Percentiles rank a stretch among this genome's conserved stretches.
Conservation (phyloP, 2,888 invertebrate genomes). For the Caradrina clavipalpis region DNA sequence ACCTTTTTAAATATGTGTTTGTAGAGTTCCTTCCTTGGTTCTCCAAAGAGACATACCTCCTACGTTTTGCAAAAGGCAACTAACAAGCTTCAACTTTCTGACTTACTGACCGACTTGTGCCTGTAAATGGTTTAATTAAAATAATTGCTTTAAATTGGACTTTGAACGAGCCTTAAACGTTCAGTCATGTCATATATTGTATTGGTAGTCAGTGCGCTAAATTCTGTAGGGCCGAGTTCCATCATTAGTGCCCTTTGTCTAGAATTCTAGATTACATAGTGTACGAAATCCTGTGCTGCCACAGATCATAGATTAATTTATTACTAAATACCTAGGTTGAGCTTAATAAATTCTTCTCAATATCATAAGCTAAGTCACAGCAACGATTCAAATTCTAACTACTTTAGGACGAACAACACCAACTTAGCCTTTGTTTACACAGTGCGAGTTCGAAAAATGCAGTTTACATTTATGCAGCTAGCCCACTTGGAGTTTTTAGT, state of each 20-base stretch:
- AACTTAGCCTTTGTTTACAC: conserved; percentile 33
- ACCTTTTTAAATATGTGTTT: background rate
- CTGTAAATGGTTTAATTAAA: too few relatives aligned
- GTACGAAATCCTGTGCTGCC: conserved; percentile 25
- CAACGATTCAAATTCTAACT: conserved; percentile 57
- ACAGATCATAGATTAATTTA: conserved; percentile 25
- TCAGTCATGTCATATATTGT: background rate
- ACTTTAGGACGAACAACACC: conserved; percentile 63
- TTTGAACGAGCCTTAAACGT: background rate
- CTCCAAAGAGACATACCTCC: background rate
- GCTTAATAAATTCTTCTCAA: conserved; percentile 54
- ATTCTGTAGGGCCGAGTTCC: background rate
- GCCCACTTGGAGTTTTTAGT: too few relatives aligned
- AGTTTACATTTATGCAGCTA: background rate
- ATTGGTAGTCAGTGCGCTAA: conserved; percentile 3
- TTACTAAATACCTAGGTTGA: conserved; percentile 52
- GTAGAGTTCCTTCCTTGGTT: background rate
- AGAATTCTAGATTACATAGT: conserved; percentile 3
- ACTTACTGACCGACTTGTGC: background rate
- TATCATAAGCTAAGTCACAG: conserved; percentile 58
- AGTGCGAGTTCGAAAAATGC: conserved; percentile 12
- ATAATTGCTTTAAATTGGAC: too few relatives aligned
- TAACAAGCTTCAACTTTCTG: background rate
- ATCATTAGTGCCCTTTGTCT: background rate
- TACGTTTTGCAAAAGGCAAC: background rate